phyloP scores from a whole-genome alignment of 1,140 invertebrate species.

The Nautilus pompilius region DNA sequence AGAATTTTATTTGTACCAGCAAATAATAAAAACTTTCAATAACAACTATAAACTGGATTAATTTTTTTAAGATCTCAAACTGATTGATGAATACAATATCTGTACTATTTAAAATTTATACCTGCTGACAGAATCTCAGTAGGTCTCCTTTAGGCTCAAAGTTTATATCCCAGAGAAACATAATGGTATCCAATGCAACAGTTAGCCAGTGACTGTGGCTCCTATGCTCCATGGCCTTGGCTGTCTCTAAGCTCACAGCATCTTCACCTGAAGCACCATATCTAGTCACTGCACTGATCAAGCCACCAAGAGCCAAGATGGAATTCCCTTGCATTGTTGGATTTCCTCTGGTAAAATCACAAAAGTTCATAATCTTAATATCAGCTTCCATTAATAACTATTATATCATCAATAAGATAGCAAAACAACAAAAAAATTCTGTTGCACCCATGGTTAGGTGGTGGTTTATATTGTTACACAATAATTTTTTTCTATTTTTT shows the following conservation, averaged over 20 bases:
- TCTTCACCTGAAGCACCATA: conserved; percentile 20
- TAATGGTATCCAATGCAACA: conserved; percentile 30
- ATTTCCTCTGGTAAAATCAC: conserved; percentile 22
- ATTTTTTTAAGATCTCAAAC: too few relatives aligned
- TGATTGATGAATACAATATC: too few relatives aligned
- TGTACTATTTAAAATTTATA: conserved; percentile 9
- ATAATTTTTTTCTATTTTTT: too few relatives aligned
- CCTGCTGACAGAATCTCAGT: conserved; percentile 34
- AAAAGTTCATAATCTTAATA: too few relatives aligned
- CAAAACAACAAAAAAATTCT: too few relatives aligned
- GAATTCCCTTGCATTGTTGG: conserved; percentile 33
- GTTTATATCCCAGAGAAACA: conserved; percentile 27
- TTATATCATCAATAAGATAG: too few relatives aligned
- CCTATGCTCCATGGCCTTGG: conserved; percentile 20
- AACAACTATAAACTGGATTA: too few relatives aligned
- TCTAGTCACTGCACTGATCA: conserved; percentile 22
- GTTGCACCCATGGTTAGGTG: too few relatives aligned
- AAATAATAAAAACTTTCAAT: too few relatives aligned
- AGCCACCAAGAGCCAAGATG: conserved; percentile 25
- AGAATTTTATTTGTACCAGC: too few relatives aligned
- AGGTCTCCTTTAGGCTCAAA: conserved; percentile 25
- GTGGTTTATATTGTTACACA: too few relatives aligned
- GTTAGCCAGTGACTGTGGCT: conserved; percentile 31
- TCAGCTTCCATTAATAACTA: too few relatives aligned
- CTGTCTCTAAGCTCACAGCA: conserved; percentile 11